A percentile compares a stretch with the other conserved stretches of the same genome.
phyloP scores from a whole-genome alignment of 2,888 invertebrate genomes.

The Cyclophora albipunctata region DNA sequence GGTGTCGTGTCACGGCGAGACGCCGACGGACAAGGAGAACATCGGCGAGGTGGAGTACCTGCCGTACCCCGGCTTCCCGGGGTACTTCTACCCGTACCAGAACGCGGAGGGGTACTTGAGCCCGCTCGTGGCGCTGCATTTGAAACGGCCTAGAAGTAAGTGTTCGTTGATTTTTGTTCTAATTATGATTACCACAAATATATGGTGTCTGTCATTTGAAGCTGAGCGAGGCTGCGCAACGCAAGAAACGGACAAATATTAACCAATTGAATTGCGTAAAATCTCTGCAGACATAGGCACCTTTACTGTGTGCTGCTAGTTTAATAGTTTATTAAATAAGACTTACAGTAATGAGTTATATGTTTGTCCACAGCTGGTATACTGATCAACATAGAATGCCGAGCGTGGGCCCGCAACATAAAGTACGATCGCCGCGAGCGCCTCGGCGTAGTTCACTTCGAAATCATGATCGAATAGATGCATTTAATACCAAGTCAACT shows the following conservation, averaged over 20 bases:
- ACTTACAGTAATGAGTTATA: too few species aligned
- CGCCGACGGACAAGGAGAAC: constrained; percentile 92
- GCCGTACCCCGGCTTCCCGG: constrained; percentile 88
- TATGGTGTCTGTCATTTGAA: too few species aligned
- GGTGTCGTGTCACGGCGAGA: constrained; percentile 95
- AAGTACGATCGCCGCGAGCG: constrained; percentile 80
- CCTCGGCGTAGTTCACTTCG: constrained; percentile 76
- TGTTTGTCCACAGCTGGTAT: constrained; percentile 62
- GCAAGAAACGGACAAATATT: too few species aligned
- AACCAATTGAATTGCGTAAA: too few species aligned
- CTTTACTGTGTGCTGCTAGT: too few species aligned
- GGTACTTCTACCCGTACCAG: constrained; percentile 91
- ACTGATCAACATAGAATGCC: constrained; percentile 85
- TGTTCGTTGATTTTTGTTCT: constrained; percentile 19
- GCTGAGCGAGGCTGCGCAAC: too few species aligned
- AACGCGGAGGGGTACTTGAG: constrained; percentile 92
- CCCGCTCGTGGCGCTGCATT: constrained; percentile 89
- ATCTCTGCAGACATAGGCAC: too few species aligned
- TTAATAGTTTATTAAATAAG: too few species aligned
- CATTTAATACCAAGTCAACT: too few species aligned
- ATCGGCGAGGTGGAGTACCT: constrained; percentile 88
- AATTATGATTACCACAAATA: not conserved
- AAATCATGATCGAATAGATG: constrained; percentile 71
- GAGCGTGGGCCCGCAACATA: constrained; percentile 92
- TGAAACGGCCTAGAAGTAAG: constrained; percentile 86